phyloP scores from a whole-genome alignment of 2,888 invertebrate species.

The Agriotes lineatus region DNA sequence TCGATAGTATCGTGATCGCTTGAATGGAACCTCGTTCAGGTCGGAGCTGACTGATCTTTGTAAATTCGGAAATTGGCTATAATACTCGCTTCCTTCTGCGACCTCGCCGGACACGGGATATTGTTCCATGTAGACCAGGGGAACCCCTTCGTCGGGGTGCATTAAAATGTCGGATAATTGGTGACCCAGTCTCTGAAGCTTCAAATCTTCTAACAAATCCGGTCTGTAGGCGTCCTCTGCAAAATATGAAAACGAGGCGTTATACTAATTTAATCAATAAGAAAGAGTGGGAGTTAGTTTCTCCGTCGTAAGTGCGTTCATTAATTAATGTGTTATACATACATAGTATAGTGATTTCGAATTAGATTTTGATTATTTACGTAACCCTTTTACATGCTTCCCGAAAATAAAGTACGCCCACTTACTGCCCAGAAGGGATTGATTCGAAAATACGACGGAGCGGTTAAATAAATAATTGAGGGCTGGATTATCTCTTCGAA shows the following conservation, averaged over 20 bases:
- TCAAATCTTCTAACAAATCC: conserved; percentile 14
- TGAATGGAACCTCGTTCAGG: conserved; percentile 53
- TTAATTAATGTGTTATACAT: too few species aligned
- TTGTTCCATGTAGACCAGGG: conserved; percentile 62
- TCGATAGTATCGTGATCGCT: conserved; percentile 72
- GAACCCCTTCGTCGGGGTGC: conserved; percentile 58
- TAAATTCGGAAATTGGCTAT: conserved; percentile 35
- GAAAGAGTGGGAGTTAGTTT: too few species aligned
- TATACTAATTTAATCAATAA: too few species aligned
- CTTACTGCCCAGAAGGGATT: too few species aligned
- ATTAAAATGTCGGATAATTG: conserved; percentile 56
- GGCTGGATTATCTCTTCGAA: too few species aligned
- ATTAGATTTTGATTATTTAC: too few species aligned
- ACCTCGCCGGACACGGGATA: conserved; percentile 35
- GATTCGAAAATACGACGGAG: too few species aligned
- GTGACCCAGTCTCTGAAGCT: conserved; percentile 49
- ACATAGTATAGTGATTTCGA: too few species aligned
- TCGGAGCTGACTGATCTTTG: conserved; percentile 19
- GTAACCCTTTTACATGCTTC: too few species aligned
- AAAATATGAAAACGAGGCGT: neutral
- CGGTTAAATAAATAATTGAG: too few species aligned
- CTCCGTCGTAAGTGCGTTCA: too few species aligned
- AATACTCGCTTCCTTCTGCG: conserved; percentile 27
- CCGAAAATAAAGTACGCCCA: too few species aligned
- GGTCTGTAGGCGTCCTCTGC: conserved; percentile 4